Conservation (phyloP, 2,888 invertebrate species). For the Cremastinae sp. region DNA sequence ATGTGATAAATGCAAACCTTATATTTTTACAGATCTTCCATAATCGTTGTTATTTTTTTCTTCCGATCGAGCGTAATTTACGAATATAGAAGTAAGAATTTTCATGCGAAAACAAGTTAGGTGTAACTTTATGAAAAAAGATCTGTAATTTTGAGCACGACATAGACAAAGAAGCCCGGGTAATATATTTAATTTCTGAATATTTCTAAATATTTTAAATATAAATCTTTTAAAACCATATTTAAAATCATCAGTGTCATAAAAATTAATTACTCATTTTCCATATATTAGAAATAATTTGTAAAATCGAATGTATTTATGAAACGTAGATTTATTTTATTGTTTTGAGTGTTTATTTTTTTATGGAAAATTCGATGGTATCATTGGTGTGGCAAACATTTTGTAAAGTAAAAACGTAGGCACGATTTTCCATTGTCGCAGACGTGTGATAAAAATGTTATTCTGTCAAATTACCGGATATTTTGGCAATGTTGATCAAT, state of each 20-base stretch:
- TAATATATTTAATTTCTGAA: too few species aligned
- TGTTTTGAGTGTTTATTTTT: conserved; percentile 15
- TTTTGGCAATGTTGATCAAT: conserved; percentile 38
- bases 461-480: conserved; percentile 35
- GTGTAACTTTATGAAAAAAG: too few species aligned
- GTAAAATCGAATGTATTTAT: conserved; percentile 8
- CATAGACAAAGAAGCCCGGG: too few species aligned
- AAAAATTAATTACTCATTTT: not conserved
- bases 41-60: too few species aligned
- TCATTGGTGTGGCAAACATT: conserved; percentile 8
- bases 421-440: conserved; percentile 37
- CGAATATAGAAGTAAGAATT: too few species aligned
- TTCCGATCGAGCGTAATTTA: too few species aligned
- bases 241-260: not conserved
- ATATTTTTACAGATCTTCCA: conserved; percentile 2
- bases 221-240: not conserved
- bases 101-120: too few species aligned
- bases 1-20: conserved; percentile 11
- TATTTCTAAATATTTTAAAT: not conserved
- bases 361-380: conserved; percentile 5
- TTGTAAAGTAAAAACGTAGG: conserved; percentile 32
- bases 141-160: too few species aligned
- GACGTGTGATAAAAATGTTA: conserved; percentile 36
- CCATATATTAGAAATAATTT: not conserved
- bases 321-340: conserved; percentile 23